Base-by-base conservation (phyloP, 2,797 vertebrate species). In the Enteromius unitaeniatus region DNA sequence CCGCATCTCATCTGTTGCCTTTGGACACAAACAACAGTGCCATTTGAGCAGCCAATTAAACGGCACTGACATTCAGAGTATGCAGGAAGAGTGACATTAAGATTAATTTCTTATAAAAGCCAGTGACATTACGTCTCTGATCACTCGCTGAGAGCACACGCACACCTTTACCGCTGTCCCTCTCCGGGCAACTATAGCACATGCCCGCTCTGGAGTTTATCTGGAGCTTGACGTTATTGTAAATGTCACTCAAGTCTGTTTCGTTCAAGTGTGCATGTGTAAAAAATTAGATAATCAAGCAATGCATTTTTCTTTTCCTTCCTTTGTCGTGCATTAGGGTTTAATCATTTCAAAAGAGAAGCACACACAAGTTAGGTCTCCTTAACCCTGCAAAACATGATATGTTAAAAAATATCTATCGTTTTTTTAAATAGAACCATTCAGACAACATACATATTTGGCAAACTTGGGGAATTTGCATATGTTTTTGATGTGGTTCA, bases 21-120 rank as follows among this genome's bases (percentile, higher is more conserved):
- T 65, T 75, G 88, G 92, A 81, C 87, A 89, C 84, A 85, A 90
- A 88, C 84, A 90, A 89, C 83, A 70, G 82, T 88, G 91, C 85
- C 89, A 87, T 91, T 92, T 92, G 87, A 87, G 86, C 82, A 77
- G 86, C 92, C 93, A 94, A 94, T 95, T 93, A 94, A 94, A 93
- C 90, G 67, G 86, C 86, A 84, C 88, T 95, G 94, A 94, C 93
- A 94, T 95, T 95, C 91, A 91, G 89, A 88, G 91, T 85, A 87
- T 84, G 79, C 75, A 90, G 89, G 93, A 85, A 73, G 89, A 92
- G 79, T 93, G 94, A 92, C 93, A 94, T 94, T 95, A 92, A 92
- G 91, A 92, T 89, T 89, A 86, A 94, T 93, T 94, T 91, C 87
- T 81, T 82, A 86, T 90, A 90, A 93, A 85, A 93, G 87, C 86